Evolutionary conservation across 2,797 vertebrate species (phyloP).

Genomic region (Pseudotriccus pelzelni): DNA sequence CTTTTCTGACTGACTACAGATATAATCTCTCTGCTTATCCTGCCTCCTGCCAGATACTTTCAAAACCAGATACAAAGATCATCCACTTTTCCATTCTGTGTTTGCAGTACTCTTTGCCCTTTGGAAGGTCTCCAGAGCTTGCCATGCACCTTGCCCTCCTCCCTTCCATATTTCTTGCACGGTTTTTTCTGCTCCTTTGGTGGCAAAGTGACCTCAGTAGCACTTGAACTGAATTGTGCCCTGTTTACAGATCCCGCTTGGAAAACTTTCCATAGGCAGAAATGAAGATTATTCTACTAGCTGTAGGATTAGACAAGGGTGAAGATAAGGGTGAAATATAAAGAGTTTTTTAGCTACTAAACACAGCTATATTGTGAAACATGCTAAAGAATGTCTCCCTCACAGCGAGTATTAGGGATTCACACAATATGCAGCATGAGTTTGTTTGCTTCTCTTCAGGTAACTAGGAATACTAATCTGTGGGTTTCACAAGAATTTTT

Average conservation of each 20-base stretch:
- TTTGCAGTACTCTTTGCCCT: background rate
- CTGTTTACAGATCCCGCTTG: background rate
- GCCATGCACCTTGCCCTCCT: accelerated
- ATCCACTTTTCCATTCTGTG: background rate
- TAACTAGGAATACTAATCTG: background rate
- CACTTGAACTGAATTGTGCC: background rate
- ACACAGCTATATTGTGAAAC: background rate
- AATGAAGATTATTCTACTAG: background rate
- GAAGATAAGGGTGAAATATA: background rate
- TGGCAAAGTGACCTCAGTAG: background rate
- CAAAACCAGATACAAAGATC: background rate
- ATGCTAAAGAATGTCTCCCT: background rate
- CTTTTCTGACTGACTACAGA: background rate
- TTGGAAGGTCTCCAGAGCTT: background rate
- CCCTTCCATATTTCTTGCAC: background rate
- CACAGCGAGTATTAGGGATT: background rate
- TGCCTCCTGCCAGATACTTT: background rate
- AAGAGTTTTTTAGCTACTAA: background rate
- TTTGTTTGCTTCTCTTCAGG: background rate
- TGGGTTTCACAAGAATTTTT: background rate
- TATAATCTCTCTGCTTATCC: background rate
- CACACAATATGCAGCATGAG: background rate
- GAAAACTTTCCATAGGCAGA: background rate
- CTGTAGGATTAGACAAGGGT: background rate
- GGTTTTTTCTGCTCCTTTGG: background rate